Evolutionary conservation across 2,888 invertebrate genomes (phyloP).

Genomic region (Tholera decimalis): DNA sequence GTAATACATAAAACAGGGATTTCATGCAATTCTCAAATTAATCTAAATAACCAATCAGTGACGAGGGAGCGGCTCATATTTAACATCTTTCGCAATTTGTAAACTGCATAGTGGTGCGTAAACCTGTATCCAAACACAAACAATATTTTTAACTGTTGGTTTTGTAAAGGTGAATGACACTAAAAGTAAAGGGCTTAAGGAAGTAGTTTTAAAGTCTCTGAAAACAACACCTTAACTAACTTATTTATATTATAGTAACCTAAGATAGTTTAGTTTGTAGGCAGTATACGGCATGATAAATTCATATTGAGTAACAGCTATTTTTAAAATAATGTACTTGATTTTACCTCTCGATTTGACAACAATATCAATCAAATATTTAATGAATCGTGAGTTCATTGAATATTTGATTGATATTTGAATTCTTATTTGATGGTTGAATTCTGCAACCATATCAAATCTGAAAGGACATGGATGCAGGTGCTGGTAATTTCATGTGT

Average conservation of each 20-base stretch:
- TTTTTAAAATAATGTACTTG: background rate
- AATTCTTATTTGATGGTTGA: background rate
- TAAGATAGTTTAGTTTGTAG: conserved; percentile 12
- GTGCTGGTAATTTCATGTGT: background rate
- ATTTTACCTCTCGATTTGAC: background rate
- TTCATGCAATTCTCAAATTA: conserved; percentile 25
- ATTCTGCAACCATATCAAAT: background rate
- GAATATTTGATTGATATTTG: background rate
- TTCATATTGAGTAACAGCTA: conserved; percentile 9
- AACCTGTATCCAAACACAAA: conserved; percentile 29
- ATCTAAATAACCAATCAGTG: conserved; percentile 38
- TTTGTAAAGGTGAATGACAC: conserved; percentile 56
- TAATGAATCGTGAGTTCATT: background rate
- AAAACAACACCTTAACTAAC: conserved; percentile 34
- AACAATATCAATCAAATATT: conserved; percentile 10
- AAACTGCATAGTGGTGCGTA: conserved; percentile 18
- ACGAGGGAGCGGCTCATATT: conserved; percentile 21
- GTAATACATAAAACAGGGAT: background rate
- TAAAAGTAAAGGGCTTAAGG: conserved; percentile 64
- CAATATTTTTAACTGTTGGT: conserved; percentile 13
- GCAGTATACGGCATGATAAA: conserved; percentile 19
- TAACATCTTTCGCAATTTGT: conserved; percentile 40
- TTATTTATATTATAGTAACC: conserved; percentile 19
- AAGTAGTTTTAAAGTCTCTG: conserved; percentile 44
- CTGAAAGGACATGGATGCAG: background rate